Evolutionary conservation across 2,797 vertebrate genomes (phyloP).

Genomic region (Melanotaenia nigrans): DNA sequence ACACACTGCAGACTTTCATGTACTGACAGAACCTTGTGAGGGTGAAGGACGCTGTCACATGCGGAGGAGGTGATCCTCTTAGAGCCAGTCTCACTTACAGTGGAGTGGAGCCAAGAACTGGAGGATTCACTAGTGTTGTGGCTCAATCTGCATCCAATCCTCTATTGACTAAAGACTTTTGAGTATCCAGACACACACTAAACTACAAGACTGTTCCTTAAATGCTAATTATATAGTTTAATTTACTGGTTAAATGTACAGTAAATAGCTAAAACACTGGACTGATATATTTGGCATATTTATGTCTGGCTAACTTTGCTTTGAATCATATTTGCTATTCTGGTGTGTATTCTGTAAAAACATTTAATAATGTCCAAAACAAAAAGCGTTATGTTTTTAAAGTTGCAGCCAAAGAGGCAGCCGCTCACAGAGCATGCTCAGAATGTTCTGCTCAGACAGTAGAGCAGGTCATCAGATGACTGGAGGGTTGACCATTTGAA

Average conservation of each 20-base stretch:
- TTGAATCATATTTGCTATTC: no score
- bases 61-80: conserved; percentile 20
- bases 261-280: neutral
- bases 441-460: no score
- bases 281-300: no score
- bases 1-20: conserved; percentile 10
- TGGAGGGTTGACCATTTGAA: no score
- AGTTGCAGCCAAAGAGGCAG: no score
- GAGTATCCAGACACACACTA: neutral
- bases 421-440: no score
- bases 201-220: neutral
- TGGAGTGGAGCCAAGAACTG: conserved; percentile 13
- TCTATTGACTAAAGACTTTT: neutral
- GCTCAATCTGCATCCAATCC: neutral
- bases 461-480: no score
- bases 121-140: neutral
- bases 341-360: no score
- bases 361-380: no score
- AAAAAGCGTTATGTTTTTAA: no score
- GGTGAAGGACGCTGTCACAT: conserved; percentile 6
- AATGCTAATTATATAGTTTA: neutral
- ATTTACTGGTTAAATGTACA: neutral
- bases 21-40: conserved; percentile 4
- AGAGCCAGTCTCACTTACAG: neutral
- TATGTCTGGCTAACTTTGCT: no score